A percentile compares a stretch with the other conserved stretches of the same genome.
Evolutionary conservation across 1,140 invertebrate species (phyloP).

Genomic region (Teleopsis dalmanni): DNA sequence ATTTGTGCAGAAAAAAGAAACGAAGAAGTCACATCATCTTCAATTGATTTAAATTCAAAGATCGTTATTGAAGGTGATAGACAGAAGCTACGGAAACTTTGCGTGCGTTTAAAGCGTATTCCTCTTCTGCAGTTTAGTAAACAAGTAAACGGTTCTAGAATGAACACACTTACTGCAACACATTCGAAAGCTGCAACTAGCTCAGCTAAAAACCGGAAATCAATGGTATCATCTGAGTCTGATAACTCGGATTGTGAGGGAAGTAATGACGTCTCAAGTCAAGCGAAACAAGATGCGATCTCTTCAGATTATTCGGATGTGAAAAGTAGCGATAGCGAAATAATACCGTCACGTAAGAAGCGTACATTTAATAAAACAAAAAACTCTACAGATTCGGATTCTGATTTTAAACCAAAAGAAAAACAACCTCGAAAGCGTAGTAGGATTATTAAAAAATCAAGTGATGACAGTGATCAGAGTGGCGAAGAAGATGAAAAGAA

Average conservation of each 20-base stretch:
- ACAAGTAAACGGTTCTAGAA: neutral
- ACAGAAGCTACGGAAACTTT: conserved; percentile 1
- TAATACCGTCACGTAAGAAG: conserved; percentile 36
- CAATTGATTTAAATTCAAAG: neutral
- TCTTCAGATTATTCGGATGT: conserved; percentile 11
- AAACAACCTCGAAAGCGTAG: conserved; percentile 27
- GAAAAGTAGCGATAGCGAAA: conserved; percentile 32
- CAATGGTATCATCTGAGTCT: conserved; percentile 1
- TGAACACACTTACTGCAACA: neutral
- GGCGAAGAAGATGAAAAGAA: conserved; percentile 47
- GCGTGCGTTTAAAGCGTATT: neutral
- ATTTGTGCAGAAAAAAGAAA: neutral
- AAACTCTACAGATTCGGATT: conserved; percentile 19
- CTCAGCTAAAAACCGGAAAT: neutral
- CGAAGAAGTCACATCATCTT: neutral
- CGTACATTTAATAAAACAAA: conserved; percentile 24
- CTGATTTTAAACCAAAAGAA: conserved; percentile 31
- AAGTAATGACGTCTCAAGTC: neutral
- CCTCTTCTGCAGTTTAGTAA: neutral
- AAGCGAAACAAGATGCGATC: neutral
- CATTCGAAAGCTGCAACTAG: neutral
- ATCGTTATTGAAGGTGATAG: conserved; percentile 3
- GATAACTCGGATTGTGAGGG: conserved; percentile 1
- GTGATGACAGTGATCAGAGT: conserved; percentile 20
- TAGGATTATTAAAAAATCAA: neutral